Evolutionary conservation across 1,140 invertebrate genomes (phyloP), one percentile per base, ranked within the genome.

Genomic region (Macrobrachium nipponense): DNA sequence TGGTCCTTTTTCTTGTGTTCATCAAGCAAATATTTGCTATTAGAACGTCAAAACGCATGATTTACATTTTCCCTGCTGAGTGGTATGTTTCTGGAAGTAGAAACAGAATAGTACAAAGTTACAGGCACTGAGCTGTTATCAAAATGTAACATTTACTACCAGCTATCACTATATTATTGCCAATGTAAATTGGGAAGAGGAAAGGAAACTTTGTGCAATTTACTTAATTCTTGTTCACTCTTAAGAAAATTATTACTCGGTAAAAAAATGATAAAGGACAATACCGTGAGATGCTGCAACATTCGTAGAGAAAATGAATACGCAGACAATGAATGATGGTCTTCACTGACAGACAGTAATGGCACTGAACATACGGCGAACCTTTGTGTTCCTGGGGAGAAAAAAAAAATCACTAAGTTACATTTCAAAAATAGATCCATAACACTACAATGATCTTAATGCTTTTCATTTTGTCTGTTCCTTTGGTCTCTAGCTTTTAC

Each of bases 291-390:
- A 72, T 89, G 89, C 43, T 86, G 70, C 59, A 87, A 79, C 73
- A 88, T 81, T 59, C 87, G 70, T 8, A 80, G 79, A 0, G 88
- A 85, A 20, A 89, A 87, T 14, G 85, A 79, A 58, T 18, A 60
- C 0, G 75, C 87, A 17, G 80, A 79, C 14, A 61, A 27, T 6
- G 87, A 59, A 20, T 88, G 60, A 89, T 82, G 15, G 81, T 84
- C 62, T 86, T 88, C 11, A 89, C 85, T n/a, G 23, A 36, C 11
- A 89, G 82, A 64, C 89, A 89, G 77, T 75, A 88, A 73, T 89
- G 89, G 64, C 89, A 89, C 70, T 88, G 87, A 2, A 89, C 62
- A 62, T 88, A 88, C 5, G 89, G 82, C 43, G 87, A 82, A 58
- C 86, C 85, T 23, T 87, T 82, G 60, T 89, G 89, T 44, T 83